Evolutionary conservation across 2,797 vertebrate species (phyloP), one percentile per base, ranked within the genome.

Genomic region (Rhabdomys pumilio): DNA sequence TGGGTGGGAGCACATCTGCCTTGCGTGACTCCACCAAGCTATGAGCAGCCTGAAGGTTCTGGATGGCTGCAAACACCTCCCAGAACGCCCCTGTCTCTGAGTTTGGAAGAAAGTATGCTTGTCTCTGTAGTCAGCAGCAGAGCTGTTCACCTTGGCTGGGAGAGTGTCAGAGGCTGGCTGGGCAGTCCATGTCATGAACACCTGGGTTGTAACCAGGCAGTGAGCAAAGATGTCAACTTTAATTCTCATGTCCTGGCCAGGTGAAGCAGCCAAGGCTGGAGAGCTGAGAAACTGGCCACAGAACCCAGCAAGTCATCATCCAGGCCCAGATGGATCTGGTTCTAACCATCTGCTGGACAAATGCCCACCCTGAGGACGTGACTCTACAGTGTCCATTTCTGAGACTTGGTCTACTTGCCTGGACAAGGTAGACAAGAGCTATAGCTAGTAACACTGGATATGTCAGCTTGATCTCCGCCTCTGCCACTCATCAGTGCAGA

Each of bases 11-110:
- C 73, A 41, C 0, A 6, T 80, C 83, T 7, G 0, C 59, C 50
- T 61, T 3, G 0, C 0, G 61, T 3, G 86, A 3, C 47, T 19
- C n/a, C 3, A 1, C 61, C 0, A 0, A 2, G 63, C 88, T 67
- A 88, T 90, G 55, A 11, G 61, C 88, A 89, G 81, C 47, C 61
- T 72, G 63, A 26, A 75, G 59, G 34, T 41, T 73, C 34, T 20
- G 55, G 24, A 0, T 22, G 41, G 80, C 88, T 72, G 8, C 73
- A 22, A 6, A 38, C 6, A 34, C 63, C 53, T 90, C 50, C 75
- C 87, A 65, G 65, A 29, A 57, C 5, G 22, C 8, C 6, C 47
- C 29, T n/a, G 7, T 38, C 84, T 92, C 65, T 20, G 29, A 12
- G 55, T 76, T 47, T 79, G 72, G 72, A 81, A 47, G 41, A 57